Percentiles rank a stretch among this genome's conserved stretches.
These are phyloP conservation scores for Ormyrus nitidulus DNA, from an alignment of 2,888 invertebrate genomes.

Conservation along the genomic window DNA sequence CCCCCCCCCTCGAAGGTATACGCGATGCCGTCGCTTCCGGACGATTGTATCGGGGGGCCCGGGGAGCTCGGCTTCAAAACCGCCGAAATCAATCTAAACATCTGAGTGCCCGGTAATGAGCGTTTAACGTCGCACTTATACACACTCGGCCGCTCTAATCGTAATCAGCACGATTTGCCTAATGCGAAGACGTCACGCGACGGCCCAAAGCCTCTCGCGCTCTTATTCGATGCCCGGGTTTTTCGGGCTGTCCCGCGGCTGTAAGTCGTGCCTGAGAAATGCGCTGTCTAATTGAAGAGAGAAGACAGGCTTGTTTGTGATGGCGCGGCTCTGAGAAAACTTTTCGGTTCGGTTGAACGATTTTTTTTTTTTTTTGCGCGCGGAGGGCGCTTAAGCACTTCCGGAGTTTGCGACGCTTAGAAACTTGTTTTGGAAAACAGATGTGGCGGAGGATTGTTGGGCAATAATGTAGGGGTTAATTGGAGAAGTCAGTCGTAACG, in stretches of 20 bases:
- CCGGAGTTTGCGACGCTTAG: neutral
- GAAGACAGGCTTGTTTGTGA: constrained; percentile 1
- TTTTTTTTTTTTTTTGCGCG: no score
- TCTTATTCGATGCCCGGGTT: neutral
- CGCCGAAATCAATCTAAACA: constrained; percentile 26
- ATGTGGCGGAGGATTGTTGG: no score
- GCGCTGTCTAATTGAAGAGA: neutral
- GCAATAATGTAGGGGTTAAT: no score
- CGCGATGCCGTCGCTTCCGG: no score
- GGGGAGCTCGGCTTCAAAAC: constrained; percentile 10
- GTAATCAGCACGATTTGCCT: constrained; percentile 38
- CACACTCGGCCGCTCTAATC: neutral
- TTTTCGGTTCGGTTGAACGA: no score
- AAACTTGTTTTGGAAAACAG: constrained; percentile 10
- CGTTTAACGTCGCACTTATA: constrained; percentile 29
- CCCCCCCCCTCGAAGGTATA: no score
- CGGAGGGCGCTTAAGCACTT: constrained; percentile 4
- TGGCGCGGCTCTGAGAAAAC: no score
- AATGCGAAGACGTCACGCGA: constrained; percentile 19
- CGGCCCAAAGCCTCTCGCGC: neutral
- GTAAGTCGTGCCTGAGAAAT: constrained; percentile 33
- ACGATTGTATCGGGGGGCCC: neutral
- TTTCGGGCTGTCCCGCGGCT: no score
- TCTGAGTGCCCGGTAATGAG: constrained; percentile 33
- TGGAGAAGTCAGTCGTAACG: no score